Evolutionary conservation across 2,113 vertebrate species (phyloP).

Genomic region (Pyxicephalus adspersus): DNA sequence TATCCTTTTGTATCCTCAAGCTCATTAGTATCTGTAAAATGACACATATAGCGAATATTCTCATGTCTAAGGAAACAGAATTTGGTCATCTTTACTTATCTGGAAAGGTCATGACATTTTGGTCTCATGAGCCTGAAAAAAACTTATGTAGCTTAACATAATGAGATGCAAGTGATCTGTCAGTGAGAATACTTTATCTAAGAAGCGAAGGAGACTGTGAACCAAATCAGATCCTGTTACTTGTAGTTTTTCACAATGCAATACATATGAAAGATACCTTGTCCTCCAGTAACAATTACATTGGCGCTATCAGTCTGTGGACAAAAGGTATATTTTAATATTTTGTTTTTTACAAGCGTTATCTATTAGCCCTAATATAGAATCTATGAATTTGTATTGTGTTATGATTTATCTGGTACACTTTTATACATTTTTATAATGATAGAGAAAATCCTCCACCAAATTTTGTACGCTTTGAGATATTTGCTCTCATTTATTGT

Average conservation of each 20-base stretch:
- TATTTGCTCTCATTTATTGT: no score
- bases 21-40: conserved; percentile 37
- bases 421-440: no score
- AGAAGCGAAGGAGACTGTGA: neutral
- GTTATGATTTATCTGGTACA: no score
- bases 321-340: no score
- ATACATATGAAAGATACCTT: neutral
- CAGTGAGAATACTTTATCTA: neutral
- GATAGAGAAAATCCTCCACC: no score
- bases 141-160: conserved; percentile 9
- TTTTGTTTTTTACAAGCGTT: no score
- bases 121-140: conserved; percentile 4
- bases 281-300: neutral
- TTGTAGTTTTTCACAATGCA: neutral
- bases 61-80: neutral
- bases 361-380: no score
- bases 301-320: neutral
- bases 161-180: conserved; percentile 12
- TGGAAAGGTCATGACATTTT: conserved; percentile 42
- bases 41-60: neutral
- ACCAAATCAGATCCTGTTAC: neutral
- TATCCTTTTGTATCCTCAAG: conserved; percentile 24
- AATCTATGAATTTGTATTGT: no score
- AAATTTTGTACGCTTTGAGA: no score
- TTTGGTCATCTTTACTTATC: conserved; percentile 32